A percentile compares a stretch with the other conserved stretches of the same genome.
These are phyloP conservation scores for Dryococelus australis DNA, from an alignment of 2,888 invertebrate species.

Conservation along the genomic window DNA sequence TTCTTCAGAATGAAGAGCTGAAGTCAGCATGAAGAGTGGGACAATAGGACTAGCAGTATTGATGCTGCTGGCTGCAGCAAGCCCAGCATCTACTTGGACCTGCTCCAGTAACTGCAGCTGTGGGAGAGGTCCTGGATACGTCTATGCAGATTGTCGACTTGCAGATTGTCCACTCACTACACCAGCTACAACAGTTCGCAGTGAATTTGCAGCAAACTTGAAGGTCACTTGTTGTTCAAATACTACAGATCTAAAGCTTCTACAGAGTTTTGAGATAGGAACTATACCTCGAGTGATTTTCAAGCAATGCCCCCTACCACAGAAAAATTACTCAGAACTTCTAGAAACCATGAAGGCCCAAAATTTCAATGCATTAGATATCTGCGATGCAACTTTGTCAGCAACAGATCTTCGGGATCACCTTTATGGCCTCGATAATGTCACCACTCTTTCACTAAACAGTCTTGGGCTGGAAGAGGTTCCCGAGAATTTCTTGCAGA, in stretches of 20 bases:
- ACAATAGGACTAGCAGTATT: not conserved
- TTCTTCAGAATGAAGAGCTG: not conserved
- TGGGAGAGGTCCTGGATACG: not conserved
- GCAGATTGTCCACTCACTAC: not conserved
- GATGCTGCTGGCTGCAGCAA: not conserved
- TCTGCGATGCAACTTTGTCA: not conserved
- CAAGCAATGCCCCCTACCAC: not conserved
- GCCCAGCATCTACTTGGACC: not conserved
- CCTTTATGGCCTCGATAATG: constrained; percentile 64
- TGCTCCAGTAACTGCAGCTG: constrained; percentile 19
- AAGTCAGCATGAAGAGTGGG: not conserved
- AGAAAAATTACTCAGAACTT: not conserved
- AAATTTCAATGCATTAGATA: not conserved
- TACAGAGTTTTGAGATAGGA: not conserved
- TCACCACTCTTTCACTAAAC: constrained; percentile 66
- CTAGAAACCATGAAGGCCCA: not conserved
- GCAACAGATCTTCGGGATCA: constrained; percentile 53
- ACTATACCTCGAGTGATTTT: not conserved
- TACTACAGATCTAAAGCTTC: not conserved
- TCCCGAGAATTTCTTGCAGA: constrained; percentile 68
- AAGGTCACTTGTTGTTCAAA: not conserved
- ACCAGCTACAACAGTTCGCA: not conserved
- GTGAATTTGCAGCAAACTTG: not conserved
- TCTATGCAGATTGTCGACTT: not conserved
- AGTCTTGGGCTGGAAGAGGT: constrained; percentile 70